Evolutionary conservation across 2,113 vertebrate genomes (phyloP).

Genomic region (Rhegmatorhina hoffmannsi): DNA sequence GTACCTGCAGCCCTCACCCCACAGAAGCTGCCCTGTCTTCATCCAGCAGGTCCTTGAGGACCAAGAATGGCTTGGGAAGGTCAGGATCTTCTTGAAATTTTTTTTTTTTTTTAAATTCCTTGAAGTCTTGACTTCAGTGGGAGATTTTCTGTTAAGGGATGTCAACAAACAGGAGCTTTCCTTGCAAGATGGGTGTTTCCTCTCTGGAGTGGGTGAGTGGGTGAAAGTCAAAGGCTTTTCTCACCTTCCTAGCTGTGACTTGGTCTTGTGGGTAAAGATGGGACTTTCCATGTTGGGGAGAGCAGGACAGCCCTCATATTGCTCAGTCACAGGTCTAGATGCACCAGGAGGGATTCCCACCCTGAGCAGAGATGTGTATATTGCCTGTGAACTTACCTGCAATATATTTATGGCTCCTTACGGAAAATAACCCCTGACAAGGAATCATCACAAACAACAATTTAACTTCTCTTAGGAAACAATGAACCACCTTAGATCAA

Average conservation of each 20-base stretch:
- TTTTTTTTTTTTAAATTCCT: neutral
- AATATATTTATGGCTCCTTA: neutral
- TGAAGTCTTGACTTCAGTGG: neutral
- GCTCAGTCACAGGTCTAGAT: neutral
- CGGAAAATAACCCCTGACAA: neutral
- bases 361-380: accelerated
- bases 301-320: neutral
- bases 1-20: neutral
- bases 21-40: neutral
- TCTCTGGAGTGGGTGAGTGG: neutral
- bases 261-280: neutral
- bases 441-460: neutral
- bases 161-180: neutral
- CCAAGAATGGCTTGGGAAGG: neutral
- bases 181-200: neutral
- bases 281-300: neutral
- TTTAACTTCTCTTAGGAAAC: slow-evolving; percentile 17
- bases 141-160: neutral
- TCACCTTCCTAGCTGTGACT: neutral
- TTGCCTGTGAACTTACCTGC: neutral
- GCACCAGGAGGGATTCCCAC: neutral
- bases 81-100: neutral
- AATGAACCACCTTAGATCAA: neutral
- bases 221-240: neutral
- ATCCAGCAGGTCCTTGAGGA: neutral